Conservation (phyloP, 2,888 invertebrate species). For the Danaus chrysippus region DNA sequence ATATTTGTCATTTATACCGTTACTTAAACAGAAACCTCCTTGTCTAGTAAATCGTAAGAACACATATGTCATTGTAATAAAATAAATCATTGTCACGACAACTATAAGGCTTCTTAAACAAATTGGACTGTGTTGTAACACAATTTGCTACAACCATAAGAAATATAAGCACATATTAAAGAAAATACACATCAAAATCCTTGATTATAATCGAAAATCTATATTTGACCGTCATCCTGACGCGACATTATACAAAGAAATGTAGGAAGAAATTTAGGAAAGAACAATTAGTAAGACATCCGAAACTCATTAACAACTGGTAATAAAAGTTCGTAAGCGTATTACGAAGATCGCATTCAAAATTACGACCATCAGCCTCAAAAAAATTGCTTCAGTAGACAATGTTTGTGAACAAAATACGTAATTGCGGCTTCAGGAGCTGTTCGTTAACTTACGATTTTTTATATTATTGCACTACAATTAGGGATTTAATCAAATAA, state of each 20-base stretch:
- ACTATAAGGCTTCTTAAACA: constrained; percentile 6
- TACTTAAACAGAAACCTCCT: no score
- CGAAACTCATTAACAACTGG: constrained; percentile 37
- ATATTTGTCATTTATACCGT: no score
- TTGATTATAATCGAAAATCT: constrained; percentile 12
- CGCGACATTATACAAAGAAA: no score
- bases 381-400: constrained; percentile 11
- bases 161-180: background rate
- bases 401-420: constrained; percentile 8
- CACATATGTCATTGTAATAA: background rate
- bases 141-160: background rate
- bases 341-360: constrained; percentile 33
- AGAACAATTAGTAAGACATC: constrained; percentile 38
- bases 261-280: constrained; percentile 27
- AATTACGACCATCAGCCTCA: constrained; percentile 12
- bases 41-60: no score
- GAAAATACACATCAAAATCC: constrained; percentile 12
- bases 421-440: background rate
- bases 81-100: constrained; percentile 8
- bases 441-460: no score
- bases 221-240: background rate
- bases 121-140: background rate
- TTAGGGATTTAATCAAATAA: no score
- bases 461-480: no score
- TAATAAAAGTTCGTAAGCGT: constrained; percentile 36